Evolutionary conservation across 2,797 vertebrate species (phyloP).

Genomic region (Uromys caudimaculatus): DNA sequence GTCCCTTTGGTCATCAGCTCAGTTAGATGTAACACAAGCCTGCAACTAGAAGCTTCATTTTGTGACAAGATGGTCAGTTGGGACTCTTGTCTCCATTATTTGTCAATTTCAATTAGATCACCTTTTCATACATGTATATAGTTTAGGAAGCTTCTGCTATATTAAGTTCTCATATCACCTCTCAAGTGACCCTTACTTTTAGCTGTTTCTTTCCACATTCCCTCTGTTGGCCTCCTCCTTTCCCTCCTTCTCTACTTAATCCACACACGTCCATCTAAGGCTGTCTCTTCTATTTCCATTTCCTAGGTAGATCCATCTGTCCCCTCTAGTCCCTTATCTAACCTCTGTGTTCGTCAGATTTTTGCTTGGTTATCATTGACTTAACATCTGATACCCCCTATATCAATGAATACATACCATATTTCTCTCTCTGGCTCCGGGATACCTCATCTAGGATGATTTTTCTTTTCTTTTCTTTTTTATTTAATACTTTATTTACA

Average conservation of each 20-base stretch:
- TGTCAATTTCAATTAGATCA: not conserved
- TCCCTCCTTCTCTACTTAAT: not conserved
- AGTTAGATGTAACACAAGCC: not conserved
- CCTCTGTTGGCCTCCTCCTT: not conserved
- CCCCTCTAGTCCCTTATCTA: not conserved
- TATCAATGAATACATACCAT: not conserved
- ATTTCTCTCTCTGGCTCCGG: not conserved
- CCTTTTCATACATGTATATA: not conserved
- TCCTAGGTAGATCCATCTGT: not conserved
- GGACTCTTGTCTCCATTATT: not conserved
- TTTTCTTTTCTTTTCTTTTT: not conserved
- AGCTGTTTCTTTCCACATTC: not conserved
- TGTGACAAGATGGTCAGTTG: not conserved
- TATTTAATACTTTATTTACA: no score
- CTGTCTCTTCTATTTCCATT: not conserved
- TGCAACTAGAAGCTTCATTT: not conserved
- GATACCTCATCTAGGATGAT: not conserved
- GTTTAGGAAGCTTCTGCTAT: not conserved
- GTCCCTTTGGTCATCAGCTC: not conserved
- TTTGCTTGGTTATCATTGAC: not conserved
- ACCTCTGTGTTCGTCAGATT: not conserved
- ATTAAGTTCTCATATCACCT: no score
- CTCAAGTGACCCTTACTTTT: not conserved
- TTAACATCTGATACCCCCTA: not conserved
- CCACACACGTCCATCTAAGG: not conserved